These are phyloP conservation scores for Aphelenchoides besseyi DNA, from an alignment of 1,140 invertebrate species.

Conservation along the genomic window DNA sequence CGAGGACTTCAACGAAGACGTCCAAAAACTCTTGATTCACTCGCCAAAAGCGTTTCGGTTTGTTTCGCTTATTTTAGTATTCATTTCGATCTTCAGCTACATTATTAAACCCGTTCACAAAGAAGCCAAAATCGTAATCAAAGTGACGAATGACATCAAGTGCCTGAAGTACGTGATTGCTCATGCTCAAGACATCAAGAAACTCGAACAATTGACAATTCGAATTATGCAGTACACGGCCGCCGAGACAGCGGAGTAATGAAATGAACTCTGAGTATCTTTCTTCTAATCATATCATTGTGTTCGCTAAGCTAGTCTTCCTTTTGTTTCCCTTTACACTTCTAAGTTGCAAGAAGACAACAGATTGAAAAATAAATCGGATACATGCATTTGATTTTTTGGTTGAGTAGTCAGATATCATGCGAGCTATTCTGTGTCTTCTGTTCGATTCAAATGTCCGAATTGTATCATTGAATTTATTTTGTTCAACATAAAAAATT, in stretches of 20 bases:
- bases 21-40: constrained; percentile 6
- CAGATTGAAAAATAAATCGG: no score
- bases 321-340: no score
- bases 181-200: constrained; percentile 13
- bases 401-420: no score
- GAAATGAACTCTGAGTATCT: no score
- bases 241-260: not conserved
- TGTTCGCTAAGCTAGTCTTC: no score
- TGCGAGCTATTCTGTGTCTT: no score
- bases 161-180: constrained; percentile 1
- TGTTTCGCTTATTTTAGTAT: not conserved
- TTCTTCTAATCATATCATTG: not conserved
- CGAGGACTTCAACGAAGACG: constrained; percentile 9
- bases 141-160: constrained; percentile 1
- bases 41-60: not conserved
- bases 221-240: constrained; percentile 20
- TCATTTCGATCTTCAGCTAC: not conserved
- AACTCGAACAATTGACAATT: constrained; percentile 7
- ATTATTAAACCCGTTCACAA: constrained; percentile 12
- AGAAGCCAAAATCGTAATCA: constrained; percentile 6
- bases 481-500: no score
- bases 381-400: no score
- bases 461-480: no score
- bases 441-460: no score
- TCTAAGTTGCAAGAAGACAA: no score